A percentile compares a stretch with the other conserved stretches of the same genome.
phyloP scores from a whole-genome alignment of 2,113 vertebrate genomes.

The Thamnaconus septentrionalis region DNA sequence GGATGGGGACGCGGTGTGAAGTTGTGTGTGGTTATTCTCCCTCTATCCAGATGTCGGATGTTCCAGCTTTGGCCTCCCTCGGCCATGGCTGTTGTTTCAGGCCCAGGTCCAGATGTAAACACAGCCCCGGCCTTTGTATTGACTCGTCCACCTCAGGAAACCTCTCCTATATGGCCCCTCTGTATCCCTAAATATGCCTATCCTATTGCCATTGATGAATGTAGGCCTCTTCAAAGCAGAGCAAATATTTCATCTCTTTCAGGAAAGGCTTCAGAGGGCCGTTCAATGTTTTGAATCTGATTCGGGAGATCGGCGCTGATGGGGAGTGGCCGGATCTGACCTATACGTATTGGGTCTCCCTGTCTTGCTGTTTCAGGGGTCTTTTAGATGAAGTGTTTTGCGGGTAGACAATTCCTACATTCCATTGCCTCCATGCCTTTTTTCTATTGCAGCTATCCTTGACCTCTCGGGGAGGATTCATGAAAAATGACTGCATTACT shows the following conservation, averaged over 20 bases:
- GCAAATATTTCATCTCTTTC: constrained; percentile 67
- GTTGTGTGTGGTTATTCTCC: constrained; percentile 58
- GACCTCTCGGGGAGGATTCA: too few species aligned
- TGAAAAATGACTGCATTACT: too few species aligned
- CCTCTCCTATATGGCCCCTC: constrained; percentile 70
- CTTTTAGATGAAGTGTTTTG: constrained; percentile 33
- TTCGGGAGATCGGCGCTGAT: constrained; percentile 32
- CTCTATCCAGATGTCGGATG: constrained; percentile 71
- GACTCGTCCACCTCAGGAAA: constrained; percentile 68
- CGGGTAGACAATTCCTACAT: constrained; percentile 17
- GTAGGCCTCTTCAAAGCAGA: constrained; percentile 70
- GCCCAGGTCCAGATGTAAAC: constrained; percentile 76
- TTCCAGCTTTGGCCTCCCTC: constrained; percentile 68
- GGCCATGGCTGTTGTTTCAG: constrained; percentile 78
- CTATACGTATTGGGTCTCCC: constrained; percentile 55
- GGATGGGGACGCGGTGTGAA: constrained; percentile 48
- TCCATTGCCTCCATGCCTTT: neutral
- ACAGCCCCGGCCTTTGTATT: constrained; percentile 80
- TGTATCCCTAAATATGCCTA: constrained; percentile 67
- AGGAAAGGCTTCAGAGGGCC: constrained; percentile 67
- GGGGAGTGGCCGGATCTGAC: constrained; percentile 43
- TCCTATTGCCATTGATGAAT: constrained; percentile 70
- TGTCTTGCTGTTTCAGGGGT: constrained; percentile 35
- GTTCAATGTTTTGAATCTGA: constrained; percentile 61
- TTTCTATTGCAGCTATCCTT: too few species aligned